A percentile compares a stretch with the other conserved stretches of the same genome.
Conservation (phyloP, 1,140 invertebrate genomes). For the honey bee (Apis mellifera) region DNA sequence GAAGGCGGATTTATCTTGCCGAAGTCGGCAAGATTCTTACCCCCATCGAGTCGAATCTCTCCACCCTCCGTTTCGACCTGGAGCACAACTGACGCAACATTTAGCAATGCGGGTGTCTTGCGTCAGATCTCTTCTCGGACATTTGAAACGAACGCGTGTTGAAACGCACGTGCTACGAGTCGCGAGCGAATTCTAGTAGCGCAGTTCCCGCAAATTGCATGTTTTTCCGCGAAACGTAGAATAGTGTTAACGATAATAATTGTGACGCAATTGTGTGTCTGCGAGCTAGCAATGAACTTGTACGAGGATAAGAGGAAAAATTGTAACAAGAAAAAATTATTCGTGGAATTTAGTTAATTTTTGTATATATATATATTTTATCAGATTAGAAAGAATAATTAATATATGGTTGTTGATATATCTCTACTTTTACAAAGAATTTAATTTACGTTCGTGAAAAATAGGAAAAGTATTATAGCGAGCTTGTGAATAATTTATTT, state of each 20-base stretch:
- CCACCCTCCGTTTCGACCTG: background rate
- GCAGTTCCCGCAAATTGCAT: background rate
- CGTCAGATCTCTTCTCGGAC: background rate
- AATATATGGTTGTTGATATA: too few relatives aligned
- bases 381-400: too few relatives aligned
- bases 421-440: too few relatives aligned
- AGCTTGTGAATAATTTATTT: too few relatives aligned
- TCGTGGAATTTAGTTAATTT: too few relatives aligned
- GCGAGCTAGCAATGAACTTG: background rate
- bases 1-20: slow-evolving; percentile 5
- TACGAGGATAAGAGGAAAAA: too few relatives aligned
- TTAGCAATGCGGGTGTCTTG: background rate
- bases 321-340: too few relatives aligned
- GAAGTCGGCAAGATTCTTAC: background rate
- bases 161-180: too few relatives aligned
- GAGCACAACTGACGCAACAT: background rate
- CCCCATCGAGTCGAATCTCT: background rate
- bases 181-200: background rate
- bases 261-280: background rate
- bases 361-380: too few relatives aligned
- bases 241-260: background rate
- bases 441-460: too few relatives aligned
- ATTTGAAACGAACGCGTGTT: background rate
- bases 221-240: slow-evolving; percentile 10
- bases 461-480: too few relatives aligned